Conservation (phyloP, 2,113 vertebrate species). For the Meleagris gallopavo region DNA sequence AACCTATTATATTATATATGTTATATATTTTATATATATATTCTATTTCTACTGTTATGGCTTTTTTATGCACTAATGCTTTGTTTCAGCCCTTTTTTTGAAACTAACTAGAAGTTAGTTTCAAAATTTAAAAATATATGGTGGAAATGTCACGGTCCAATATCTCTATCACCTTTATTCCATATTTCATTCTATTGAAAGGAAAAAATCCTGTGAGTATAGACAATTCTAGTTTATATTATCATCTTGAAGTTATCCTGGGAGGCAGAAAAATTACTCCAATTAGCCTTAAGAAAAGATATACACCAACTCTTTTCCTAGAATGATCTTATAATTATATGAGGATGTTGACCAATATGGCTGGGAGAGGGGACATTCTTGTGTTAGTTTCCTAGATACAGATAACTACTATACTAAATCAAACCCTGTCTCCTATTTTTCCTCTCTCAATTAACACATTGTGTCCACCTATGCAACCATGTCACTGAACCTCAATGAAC, state of each 20-base stretch:
- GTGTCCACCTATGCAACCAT: not conserved
- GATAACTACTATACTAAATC: not conserved
- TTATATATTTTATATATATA: too few species aligned
- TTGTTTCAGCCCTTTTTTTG: not conserved
- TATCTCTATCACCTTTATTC: not conserved
- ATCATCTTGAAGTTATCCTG: not conserved
- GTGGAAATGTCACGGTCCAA: not conserved
- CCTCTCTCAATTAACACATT: constrained; percentile 27
- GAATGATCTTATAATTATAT: accelerated
- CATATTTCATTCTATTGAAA: not conserved
- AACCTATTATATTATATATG: too few species aligned
- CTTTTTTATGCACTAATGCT: not conserved
- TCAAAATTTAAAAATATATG: not conserved
- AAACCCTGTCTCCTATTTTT: not conserved
- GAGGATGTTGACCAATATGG: not conserved
- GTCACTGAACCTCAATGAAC: not conserved
- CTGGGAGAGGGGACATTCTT: not conserved
- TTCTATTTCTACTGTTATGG: not conserved
- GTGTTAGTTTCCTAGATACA: not conserved
- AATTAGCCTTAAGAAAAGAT: not conserved
- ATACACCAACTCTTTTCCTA: not conserved
- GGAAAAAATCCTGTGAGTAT: not conserved
- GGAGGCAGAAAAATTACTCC: not conserved
- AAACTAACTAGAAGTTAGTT: not conserved
- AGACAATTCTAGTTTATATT: not conserved